phyloP scores from a whole-genome alignment of 2,888 invertebrate species.

The Furcula furcula region DNA sequence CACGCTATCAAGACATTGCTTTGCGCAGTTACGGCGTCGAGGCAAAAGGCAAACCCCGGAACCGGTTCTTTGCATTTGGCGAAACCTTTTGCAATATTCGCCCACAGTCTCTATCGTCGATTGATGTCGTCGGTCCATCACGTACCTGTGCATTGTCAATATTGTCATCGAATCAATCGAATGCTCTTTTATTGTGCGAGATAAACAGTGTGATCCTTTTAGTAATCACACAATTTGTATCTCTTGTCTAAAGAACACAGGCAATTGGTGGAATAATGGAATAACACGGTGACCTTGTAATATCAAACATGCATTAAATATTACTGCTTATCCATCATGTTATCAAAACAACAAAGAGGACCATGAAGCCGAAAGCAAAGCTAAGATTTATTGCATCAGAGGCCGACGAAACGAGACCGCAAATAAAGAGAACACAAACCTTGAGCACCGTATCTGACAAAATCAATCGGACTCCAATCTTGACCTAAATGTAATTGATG shows the following conservation, averaged over 20 bases:
- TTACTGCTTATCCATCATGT: conserved; percentile 68
- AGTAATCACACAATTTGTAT: background rate
- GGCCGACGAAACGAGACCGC: conserved; percentile 78
- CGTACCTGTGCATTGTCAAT: background rate
- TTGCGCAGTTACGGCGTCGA: conserved; percentile 26
- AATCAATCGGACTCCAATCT: conserved; percentile 79
- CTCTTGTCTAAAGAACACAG: conserved; percentile 10
- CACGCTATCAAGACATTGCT: conserved; percentile 36
- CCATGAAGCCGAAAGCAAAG: conserved; percentile 70
- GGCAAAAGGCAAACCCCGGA: conserved; percentile 35
- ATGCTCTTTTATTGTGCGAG: background rate
- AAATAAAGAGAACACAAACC: conserved; percentile 80
- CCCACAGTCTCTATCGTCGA: conserved; percentile 18
- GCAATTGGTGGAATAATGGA: conserved; percentile 27
- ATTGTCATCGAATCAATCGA: background rate
- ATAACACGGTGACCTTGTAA: conserved; percentile 41
- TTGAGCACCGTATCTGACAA: conserved; percentile 79
- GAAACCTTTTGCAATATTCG: conserved; percentile 64
- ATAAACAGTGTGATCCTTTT: no score
- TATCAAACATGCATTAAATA: conserved; percentile 58
- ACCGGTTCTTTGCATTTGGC: conserved; percentile 64
- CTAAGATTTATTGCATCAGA: conserved; percentile 76
- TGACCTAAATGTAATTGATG: conserved; percentile 73
- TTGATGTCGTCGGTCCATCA: conserved; percentile 3
- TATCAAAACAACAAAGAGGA: conserved; percentile 74